A percentile compares a stretch with the other conserved stretches of the same genome.
Evolutionary conservation across 2,888 invertebrate species (phyloP).

Genomic region (Noctua comes): DNA sequence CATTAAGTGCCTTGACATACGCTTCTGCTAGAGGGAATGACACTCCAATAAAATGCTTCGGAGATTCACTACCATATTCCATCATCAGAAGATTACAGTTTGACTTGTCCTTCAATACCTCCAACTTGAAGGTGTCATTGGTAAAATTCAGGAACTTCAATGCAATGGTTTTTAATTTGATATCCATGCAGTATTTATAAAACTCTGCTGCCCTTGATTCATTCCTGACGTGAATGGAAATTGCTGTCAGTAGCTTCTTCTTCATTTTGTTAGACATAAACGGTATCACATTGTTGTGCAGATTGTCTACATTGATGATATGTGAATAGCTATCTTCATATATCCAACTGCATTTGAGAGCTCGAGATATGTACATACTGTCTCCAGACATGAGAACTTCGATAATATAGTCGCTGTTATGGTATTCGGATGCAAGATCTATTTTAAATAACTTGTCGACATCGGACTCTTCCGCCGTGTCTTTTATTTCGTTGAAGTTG

Average conservation of each 20-base stretch:
- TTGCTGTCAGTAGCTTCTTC: slow-evolving; percentile 73
- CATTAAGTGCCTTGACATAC: slow-evolving; percentile 46
- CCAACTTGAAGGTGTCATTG: slow-evolving; percentile 73
- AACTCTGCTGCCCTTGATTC: slow-evolving; percentile 71
- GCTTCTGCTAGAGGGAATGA: slow-evolving; percentile 72
- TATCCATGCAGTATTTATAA: slow-evolving; percentile 73
- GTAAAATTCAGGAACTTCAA: slow-evolving; percentile 76
- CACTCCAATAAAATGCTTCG: slow-evolving; percentile 71
- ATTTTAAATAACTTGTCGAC: slow-evolving; percentile 80
- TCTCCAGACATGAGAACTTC: slow-evolving; percentile 79
- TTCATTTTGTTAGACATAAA: slow-evolving; percentile 81
- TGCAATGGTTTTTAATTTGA: slow-evolving; percentile 68
- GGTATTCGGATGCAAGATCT: slow-evolving; percentile 78
- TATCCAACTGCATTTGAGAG: slow-evolving; percentile 78
- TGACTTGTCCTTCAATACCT: slow-evolving; percentile 63
- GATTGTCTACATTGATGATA: slow-evolving; percentile 74
- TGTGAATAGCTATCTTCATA: slow-evolving; percentile 71
- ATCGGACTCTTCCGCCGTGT: slow-evolving; percentile 71
- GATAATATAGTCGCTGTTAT: slow-evolving; percentile 76
- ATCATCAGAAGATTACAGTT: slow-evolving; percentile 1
- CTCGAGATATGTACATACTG: slow-evolving; percentile 76
- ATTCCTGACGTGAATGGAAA: slow-evolving; percentile 71
- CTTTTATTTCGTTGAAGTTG: slow-evolving; percentile 69
- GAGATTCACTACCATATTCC: slow-evolving; percentile 25
- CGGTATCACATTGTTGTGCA: slow-evolving; percentile 78